Evolutionary conservation across 2,888 invertebrate genomes (phyloP), one percentile per base, ranked within the genome.

Genomic region (Mactromeris polynyma): DNA sequence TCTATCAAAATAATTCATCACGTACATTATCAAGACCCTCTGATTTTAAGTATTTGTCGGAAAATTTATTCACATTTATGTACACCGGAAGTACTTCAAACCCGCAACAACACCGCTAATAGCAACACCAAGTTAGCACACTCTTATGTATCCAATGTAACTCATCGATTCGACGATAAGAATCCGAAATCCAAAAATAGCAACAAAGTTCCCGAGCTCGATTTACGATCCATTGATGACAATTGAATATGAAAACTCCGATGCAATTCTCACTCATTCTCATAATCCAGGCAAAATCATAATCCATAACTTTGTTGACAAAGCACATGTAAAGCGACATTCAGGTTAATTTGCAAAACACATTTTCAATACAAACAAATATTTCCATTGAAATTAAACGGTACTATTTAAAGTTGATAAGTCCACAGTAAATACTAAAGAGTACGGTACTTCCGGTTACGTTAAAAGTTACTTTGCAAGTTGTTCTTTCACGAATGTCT

Each of bases 261-360:
- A 51, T 19, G 19, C 14, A 51, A 64, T 46, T 26, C n/a, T 33
- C 33, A 33, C 36, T 11, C 73, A 33, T 33, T 33, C 17, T 73
- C 73, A 21, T 33, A 36, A 73, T 73, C 73, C 73, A 73, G 36
- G 17, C 73, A 11, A 11, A 0, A 19, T 36, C 0, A 9, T 26
- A 73, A 73, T 73, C 73, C 73, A 73, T 17, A 33, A 33, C 58
- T 64, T 64, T 26, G 21, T 58, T n/a, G 58, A 26, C n/a, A 26
- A 64, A 64, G 58, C 58, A 64, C 73, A 73, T 26, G 36, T 73
- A 73, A 73, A 73, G 73, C 73, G 21, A 73, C 73, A 73, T 73
- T 73, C 73, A 33, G 17, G 36, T 73, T 73, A 64, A 73, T 73
- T 73, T 73, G 73, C 73, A 73, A 73, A 64, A 36, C 73, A 73